Base-by-base conservation (phyloP, 2,888 invertebrate genomes). In the Acanthococcus lagerstroemiae region DNA sequence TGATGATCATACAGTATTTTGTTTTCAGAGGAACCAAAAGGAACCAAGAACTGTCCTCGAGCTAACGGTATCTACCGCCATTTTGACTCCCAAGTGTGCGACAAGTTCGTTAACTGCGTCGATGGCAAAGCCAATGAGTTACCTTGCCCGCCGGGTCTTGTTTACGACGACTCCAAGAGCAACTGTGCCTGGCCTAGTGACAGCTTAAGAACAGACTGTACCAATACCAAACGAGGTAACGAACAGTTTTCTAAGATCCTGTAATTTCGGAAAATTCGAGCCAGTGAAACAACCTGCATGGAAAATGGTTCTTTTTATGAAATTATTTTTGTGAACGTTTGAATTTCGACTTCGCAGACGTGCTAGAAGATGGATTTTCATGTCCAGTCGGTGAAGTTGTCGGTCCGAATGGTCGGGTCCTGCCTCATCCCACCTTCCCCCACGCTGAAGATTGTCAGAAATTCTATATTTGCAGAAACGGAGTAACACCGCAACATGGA, bases 381-480 rank as follows among this genome's bases (percentile, higher is more conserved):
- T 90, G 89, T 73, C 88, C 89, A 1, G 82, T 83, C 44, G 86
- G 83, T 3, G 83, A 84, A 56, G 81, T 83, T 3, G 75, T 80
- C 70, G 85, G 85, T 0, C 84, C 84, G 37, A 83, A 83, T 68
- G 87, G 87, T 12, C 80, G 85, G 61, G 80, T 81, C 0, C 78
- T 87, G 1, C 87, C 87, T 0, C 88, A 88, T 76, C 88, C 88
- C 1, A 87, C 87, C 0, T 88, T 82, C 78, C 82, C 88, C 1
- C 87, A 89, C 76, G 85, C 86, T 0, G 84, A 85, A 24, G 88
- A 89, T 75, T 90, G 89, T 74, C 84, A 85, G 74, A 88, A 87
- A 74, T 89, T 89, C 79, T 89, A 87, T 78, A 88, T 89, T 72
- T 88, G 88, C 77, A 80, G 86, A 69, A 87, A 87, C 72, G 87